Base-by-base conservation (phyloP, 2,888 invertebrate genomes). In the Pseudococcus jackbeardsleyi region DNA sequence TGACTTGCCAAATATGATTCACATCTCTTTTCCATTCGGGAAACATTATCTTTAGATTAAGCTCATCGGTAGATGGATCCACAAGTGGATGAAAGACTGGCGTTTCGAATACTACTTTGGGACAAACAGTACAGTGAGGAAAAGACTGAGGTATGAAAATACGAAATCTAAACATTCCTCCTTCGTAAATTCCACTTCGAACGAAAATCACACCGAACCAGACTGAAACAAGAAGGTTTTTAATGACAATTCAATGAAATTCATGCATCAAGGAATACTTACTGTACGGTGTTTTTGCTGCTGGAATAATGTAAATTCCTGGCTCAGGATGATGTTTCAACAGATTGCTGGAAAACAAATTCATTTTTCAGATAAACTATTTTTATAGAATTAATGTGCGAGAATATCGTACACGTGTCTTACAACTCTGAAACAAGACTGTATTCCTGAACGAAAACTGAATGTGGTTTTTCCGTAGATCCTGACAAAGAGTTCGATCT, bases 151-250 rank as follows among this genome's bases (percentile, higher is more conserved):
- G 97, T 91, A 99, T 93, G 90, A 94, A 93, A 90, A 99, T 93
- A 89, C 94, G 95, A 92, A 99, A 99, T 90, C 98, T 94, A 92
- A 98, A 98, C 88, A 98, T 94, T 89, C 96, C 98, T 90, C 96
- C 97, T 92, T 96, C 95, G 92, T 97, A 99, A 89, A 95, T 92
- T 33, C 98, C 98, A 92, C 95, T 94, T 90, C 97, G 94, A 88
- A 98, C 94, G 93, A 98, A 99, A 91, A 97, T 93, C 39, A 97
- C 95, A 90, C 97, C 97, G 93, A 95, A 96, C 97, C 97, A 98
- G 89, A 95, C 97, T 97, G 92, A 89, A 94, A 93, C 89, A 90
- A 89, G 89, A 87, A 89, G 89, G 89, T 59, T 39, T 39, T 50
- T 17, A 42, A 72, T 84, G 54, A 68, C 85, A 19, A 89, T 72